Conservation (phyloP, 2,797 vertebrate genomes). For the Cryptoblepharus egeriae region DNA sequence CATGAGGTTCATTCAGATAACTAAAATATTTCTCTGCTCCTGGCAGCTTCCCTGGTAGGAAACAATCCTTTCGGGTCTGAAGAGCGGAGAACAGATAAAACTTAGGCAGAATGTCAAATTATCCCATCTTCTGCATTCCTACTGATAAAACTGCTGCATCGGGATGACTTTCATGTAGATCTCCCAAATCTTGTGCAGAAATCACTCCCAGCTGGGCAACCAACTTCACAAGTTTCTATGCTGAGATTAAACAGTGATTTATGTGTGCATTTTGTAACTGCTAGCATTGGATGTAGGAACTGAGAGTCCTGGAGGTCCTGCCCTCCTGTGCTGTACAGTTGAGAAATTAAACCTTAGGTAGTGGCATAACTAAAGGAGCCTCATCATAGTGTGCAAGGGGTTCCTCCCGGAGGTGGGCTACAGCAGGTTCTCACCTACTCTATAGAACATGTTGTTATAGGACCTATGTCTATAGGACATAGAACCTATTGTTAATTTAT, state of each 20-base stretch:
- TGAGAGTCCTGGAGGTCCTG: not conserved
- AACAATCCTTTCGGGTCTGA: constrained; percentile 64
- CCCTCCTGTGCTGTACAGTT: not conserved
- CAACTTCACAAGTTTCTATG: not conserved
- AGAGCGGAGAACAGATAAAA: constrained; percentile 50
- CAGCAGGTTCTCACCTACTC: too few species aligned
- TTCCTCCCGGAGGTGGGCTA: too few species aligned
- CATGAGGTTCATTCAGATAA: constrained; percentile 38
- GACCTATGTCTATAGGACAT: too few species aligned
- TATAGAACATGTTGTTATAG: too few species aligned
- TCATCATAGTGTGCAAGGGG: too few species aligned
- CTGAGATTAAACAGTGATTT: not conserved
- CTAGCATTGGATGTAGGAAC: not conserved
- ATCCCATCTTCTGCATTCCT: constrained; percentile 36
- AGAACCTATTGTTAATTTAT: too few species aligned
- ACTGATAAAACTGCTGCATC: constrained; percentile 6
- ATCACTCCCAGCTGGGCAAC: not conserved
- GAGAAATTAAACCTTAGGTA: too few species aligned
- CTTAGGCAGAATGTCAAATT: constrained; percentile 45
- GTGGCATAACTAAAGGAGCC: too few species aligned
- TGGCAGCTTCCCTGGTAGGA: constrained; percentile 64
- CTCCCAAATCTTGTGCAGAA: not conserved
- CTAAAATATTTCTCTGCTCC: constrained; percentile 63
- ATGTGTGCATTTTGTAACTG: not conserved
- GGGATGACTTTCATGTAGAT: constrained; percentile 1